Evolutionary conservation across 2,888 invertebrate species (phyloP).

Genomic region (Drosophila sordidapex): DNA sequence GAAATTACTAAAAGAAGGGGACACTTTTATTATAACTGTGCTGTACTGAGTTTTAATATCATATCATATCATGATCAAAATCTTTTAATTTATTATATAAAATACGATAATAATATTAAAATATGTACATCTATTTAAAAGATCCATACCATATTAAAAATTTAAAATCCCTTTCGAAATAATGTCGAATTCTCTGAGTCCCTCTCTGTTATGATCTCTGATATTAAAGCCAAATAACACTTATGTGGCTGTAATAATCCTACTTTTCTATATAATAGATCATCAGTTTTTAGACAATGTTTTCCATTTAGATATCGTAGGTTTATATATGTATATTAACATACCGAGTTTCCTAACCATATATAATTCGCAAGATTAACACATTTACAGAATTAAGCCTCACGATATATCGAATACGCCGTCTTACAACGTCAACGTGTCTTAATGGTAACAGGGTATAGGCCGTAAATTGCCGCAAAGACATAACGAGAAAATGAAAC

Average conservation of each 20-base stretch:
- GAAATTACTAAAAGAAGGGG: neutral
- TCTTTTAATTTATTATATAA: neutral
- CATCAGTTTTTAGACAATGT: neutral
- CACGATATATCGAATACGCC: neutral
- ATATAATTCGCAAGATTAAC: neutral
- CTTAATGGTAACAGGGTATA: slow-evolving; percentile 27
- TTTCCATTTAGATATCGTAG: neutral
- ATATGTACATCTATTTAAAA: neutral
- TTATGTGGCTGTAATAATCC: neutral
- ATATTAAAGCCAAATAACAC: no score
- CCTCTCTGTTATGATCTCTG: neutral
- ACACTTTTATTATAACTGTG: neutral
- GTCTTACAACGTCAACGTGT: neutral
- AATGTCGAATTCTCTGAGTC: neutral
- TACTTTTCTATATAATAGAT: neutral
- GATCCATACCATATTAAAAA: neutral
- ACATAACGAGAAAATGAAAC: slow-evolving; percentile 59
- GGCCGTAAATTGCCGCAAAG: slow-evolving; percentile 65
- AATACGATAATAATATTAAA: neutral
- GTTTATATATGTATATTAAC: no score
- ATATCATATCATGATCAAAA: neutral
- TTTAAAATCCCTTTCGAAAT: neutral
- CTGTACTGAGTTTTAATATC: neutral
- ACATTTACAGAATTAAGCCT: neutral
- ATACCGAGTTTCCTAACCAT: neutral